Percentiles rank a stretch among this genome's conserved stretches.
These are phyloP conservation scores for Heliconius nattereri DNA, from an alignment of 1,140 invertebrate species.

Conservation along the genomic window DNA sequence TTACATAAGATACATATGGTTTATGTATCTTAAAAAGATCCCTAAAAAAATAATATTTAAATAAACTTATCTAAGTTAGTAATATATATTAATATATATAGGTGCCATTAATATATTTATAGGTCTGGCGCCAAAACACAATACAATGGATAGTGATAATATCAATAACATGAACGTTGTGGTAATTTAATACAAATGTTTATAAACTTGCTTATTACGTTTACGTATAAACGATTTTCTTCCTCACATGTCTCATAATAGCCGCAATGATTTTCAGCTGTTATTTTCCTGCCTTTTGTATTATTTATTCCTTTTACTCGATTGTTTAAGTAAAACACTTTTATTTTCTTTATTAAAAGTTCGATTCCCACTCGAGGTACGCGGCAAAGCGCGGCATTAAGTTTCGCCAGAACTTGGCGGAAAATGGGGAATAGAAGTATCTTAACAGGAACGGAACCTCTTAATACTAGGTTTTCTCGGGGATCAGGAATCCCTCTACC, in stretches of 20 bases:
- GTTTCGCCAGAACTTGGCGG: too few species aligned
- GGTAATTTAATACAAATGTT: neutral
- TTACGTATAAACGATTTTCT: neutral
- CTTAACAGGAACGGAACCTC: too few species aligned
- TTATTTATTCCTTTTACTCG: neutral
- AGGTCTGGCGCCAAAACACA: neutral
- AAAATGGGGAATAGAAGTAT: too few species aligned
- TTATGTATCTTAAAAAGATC: too few species aligned
- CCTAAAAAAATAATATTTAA: neutral
- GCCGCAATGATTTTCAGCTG: neutral
- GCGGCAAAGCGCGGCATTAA: too few species aligned
- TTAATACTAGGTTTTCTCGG: too few species aligned
- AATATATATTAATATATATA: neutral
- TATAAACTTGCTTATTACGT: constrained; percentile 6
- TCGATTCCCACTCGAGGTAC: too few species aligned
- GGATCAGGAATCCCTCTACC: too few species aligned
- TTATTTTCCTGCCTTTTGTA: neutral
- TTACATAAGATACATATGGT: too few species aligned
- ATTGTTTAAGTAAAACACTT: neutral
- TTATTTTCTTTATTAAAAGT: neutral
- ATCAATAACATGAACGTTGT: neutral
- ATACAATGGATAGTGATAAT: neutral
- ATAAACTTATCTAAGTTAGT: neutral
- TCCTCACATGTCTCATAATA: neutral
- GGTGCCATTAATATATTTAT: neutral